Conservation (phyloP, 2,113 vertebrate species). For the Bothrops jararaca region DNA sequence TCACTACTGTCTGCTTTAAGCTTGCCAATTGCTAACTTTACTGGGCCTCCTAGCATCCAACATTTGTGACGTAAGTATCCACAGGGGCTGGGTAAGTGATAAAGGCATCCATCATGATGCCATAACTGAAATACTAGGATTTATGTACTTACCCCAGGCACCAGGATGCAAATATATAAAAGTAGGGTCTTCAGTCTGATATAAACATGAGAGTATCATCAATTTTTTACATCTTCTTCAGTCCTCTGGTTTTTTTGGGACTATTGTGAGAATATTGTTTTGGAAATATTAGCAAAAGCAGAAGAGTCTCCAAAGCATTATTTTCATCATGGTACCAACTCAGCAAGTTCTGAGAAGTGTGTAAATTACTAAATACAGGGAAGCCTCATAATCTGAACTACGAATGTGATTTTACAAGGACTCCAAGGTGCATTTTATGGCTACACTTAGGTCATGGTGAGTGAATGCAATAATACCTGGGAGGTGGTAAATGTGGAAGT, state of each 20-base stretch:
- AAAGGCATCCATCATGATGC: neutral
- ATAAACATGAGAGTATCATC: neutral
- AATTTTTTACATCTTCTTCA: neutral
- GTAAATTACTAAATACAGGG: neutral
- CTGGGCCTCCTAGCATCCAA: neutral
- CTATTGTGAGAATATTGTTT: neutral
- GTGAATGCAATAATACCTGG: neutral
- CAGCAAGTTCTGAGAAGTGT: neutral
- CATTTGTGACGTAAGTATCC: neutral
- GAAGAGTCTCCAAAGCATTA: neutral
- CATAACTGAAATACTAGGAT: neutral
- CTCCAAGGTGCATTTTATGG: neutral
- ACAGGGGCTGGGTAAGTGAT: neutral
- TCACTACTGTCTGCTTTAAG: neutral
- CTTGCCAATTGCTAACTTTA: neutral
- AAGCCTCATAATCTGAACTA: neutral
- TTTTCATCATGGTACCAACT: neutral
- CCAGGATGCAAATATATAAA: neutral
- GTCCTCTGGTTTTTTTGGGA: neutral
- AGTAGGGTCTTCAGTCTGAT: neutral
- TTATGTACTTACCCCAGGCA: neutral
- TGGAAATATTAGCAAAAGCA: neutral
- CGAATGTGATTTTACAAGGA: neutral
- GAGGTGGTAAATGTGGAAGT: neutral
- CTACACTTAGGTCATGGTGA: neutral